Conservation (phyloP, 2,113 vertebrate species). For the Leucoraja erinaceus region DNA sequence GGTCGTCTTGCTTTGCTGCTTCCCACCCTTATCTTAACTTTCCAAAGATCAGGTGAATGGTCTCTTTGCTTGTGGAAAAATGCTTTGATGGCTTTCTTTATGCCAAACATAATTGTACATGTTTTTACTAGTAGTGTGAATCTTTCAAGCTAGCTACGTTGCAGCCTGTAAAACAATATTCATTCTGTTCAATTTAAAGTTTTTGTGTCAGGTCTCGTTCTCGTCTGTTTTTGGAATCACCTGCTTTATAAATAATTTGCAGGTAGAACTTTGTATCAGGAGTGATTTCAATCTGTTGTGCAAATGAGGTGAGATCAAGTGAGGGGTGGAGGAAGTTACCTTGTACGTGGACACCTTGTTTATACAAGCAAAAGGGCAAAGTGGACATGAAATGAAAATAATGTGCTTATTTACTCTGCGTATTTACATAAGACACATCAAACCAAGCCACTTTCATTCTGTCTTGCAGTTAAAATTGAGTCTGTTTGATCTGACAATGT, state of each 20-base stretch:
- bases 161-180: background rate
- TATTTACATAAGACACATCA: constrained; percentile 36
- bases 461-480: background rate
- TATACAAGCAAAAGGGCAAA: constrained; percentile 35
- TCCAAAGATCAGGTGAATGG: background rate
- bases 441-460: constrained; percentile 17
- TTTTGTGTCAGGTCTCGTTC: too few species aligned
- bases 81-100: background rate
- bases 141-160: background rate
- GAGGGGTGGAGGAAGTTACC: constrained; percentile 17
- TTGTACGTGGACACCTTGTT: constrained; percentile 23
- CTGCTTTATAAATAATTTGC: background rate
- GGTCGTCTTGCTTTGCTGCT: background rate
- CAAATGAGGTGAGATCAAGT: background rate
- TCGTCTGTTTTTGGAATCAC: background rate
- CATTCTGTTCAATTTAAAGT: background rate
- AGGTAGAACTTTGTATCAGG: background rate
- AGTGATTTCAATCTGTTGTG: background rate
- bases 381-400: constrained; percentile 41
- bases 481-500: constrained; percentile 8
- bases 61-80: background rate
- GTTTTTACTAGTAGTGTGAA: background rate
- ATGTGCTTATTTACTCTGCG: constrained; percentile 34
- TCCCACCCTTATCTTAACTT: background rate
- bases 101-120: background rate